These are phyloP conservation scores for Dermatemys mawii DNA, from an alignment of 2,113 vertebrate species.

Conservation along the genomic window DNA sequence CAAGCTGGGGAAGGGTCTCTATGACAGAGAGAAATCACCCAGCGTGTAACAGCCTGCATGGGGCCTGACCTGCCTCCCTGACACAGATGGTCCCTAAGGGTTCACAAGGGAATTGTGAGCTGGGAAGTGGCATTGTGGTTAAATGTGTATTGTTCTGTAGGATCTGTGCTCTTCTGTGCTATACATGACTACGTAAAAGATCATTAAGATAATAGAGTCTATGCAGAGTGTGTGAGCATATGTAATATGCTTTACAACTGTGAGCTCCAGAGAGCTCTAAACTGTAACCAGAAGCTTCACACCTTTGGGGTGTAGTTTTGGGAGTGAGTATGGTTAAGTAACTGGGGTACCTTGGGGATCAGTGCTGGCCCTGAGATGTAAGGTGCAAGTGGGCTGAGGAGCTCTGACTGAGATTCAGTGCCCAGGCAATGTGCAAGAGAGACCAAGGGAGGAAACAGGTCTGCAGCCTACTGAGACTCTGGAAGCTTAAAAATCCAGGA, in stretches of 20 bases:
- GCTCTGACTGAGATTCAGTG: not conserved
- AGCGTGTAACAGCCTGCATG: too few species aligned
- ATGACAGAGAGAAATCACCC: too few species aligned
- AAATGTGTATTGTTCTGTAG: not conserved
- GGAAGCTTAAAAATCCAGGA: not conserved
- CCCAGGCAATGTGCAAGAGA: not conserved
- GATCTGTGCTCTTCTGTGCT: not conserved
- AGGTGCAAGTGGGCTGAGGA: not conserved
- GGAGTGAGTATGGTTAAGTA: not conserved
- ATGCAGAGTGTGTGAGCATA: not conserved
- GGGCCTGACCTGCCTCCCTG: not conserved
- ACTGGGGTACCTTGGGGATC: not conserved
- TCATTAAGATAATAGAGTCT: not conserved
- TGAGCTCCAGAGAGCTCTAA: not conserved
- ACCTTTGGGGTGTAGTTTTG: not conserved
- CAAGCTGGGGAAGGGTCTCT: too few species aligned
- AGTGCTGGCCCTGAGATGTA: not conserved
- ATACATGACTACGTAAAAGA: not conserved
- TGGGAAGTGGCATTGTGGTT: not conserved
- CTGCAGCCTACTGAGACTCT: not conserved
- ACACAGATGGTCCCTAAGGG: not conserved
- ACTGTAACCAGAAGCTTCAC: not conserved
- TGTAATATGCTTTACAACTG: not conserved
- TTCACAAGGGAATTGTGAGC: not conserved
- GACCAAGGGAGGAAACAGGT: not conserved